phyloP scores from a whole-genome alignment of 2,888 invertebrate genomes.

The Sinhomidia bicolor region DNA sequence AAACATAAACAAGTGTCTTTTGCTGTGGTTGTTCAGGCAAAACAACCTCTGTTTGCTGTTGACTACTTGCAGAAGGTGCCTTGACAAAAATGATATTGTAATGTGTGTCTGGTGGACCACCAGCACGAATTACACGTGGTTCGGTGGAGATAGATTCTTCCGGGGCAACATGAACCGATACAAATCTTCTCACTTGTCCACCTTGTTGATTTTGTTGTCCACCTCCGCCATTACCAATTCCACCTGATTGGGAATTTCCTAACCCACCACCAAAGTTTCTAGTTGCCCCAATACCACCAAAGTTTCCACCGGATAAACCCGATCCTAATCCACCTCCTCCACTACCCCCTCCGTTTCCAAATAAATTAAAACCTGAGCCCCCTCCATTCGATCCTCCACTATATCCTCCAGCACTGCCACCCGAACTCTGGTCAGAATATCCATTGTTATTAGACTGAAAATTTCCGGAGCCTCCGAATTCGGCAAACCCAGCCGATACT shows the following conservation, averaged over 20 bases:
- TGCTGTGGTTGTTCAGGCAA: conserved; percentile 66
- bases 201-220: conserved; percentile 34
- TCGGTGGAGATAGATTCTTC: conserved; percentile 52
- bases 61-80: conserved; percentile 56
- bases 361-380: background rate
- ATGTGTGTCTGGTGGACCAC: conserved; percentile 64
- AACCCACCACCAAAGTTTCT: background rate
- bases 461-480: background rate
- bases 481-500: conserved; percentile 40
- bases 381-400: background rate
- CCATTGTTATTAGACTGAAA: background rate
- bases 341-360: background rate
- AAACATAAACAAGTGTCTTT: conserved; percentile 66
- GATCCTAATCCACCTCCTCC: background rate
- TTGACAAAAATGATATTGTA: conserved; percentile 72
- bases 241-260: background rate
- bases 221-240: background rate
- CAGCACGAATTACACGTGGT: conserved; percentile 61
- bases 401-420: background rate
- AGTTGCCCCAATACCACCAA: conserved; percentile 1
- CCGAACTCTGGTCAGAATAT: background rate
- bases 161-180: conserved; percentile 70
- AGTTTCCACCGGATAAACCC: conserved; percentile 21
- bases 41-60: conserved; percentile 70
- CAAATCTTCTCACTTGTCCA: conserved; percentile 69